Evolutionary conservation across 35 echinoderm and acorn worm species (phyloP).

Genomic region (Amphiura filiformis): DNA sequence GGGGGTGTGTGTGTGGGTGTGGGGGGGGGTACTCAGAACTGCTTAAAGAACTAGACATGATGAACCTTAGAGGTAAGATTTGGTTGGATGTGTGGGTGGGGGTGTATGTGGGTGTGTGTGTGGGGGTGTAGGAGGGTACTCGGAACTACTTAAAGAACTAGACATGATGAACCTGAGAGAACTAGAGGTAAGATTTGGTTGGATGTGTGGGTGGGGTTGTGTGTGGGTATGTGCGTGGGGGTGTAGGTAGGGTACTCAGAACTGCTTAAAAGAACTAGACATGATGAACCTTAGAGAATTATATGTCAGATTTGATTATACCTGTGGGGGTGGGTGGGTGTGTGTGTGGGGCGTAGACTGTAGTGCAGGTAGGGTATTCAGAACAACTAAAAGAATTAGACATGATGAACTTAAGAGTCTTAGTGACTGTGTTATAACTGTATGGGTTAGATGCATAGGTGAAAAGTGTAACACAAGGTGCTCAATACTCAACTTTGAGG

Average conservation of each 20-base stretch:
- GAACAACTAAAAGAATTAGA: constrained; percentile 75
- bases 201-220: no score
- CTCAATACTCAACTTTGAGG: no score
- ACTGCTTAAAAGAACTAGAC: constrained; percentile 69
- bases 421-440: constrained; percentile 79
- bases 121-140: no score
- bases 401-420: constrained; percentile 82
- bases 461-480: no score
- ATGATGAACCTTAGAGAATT: constrained; percentile 92
- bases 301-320: constrained; percentile 69
- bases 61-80: constrained; percentile 83
- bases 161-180: constrained; percentile 90
- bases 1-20: no score
- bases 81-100: no score
- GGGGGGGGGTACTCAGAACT: constrained; percentile 88
- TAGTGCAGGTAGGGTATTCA: constrained; percentile 63
- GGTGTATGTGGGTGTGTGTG: no score
- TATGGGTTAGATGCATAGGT: not conserved
- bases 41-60: constrained; percentile 73
- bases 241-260: no score
- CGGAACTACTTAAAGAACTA: constrained; percentile 68
- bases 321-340: no score
- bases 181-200: constrained; percentile 68
- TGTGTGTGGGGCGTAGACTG: no score
- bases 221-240: no score